Evolutionary conservation across 30 jellyfish, hydroid and myxozoan genomes (phyloP).

Genomic region (Cassiopea xamachana): DNA sequence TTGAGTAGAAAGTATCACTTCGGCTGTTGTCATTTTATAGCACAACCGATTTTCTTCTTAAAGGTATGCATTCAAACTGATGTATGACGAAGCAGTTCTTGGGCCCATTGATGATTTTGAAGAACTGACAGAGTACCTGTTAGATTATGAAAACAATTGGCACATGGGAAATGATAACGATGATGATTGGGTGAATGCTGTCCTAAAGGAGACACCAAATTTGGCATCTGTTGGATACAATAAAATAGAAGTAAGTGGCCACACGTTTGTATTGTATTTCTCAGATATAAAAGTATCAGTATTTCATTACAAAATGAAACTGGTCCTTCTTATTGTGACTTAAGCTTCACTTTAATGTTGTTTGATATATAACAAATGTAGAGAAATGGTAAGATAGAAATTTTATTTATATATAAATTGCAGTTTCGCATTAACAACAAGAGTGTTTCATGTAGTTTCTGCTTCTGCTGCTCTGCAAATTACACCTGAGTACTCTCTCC

Average conservation of each 20-base stretch:
- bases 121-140: slow-evolving; percentile 69
- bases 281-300: not conserved
- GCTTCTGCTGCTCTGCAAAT: too few relatives aligned
- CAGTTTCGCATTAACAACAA: too few relatives aligned
- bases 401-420: too few relatives aligned
- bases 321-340: too few relatives aligned
- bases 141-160: slow-evolving; percentile 79
- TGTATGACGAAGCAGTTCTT: slow-evolving; percentile 81
- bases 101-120: slow-evolving; percentile 77
- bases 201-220: slow-evolving; percentile 52
- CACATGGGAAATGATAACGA: slow-evolving; percentile 79
- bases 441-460: too few relatives aligned
- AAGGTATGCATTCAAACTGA: slow-evolving; percentile 86
- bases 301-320: too few relatives aligned
- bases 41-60: not conserved
- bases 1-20: too few relatives aligned
- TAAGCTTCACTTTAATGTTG: too few relatives aligned
- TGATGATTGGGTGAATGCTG: slow-evolving; percentile 71
- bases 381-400: too few relatives aligned
- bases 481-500: too few relatives aligned
- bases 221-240: slow-evolving; percentile 74
- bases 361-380: too few relatives aligned
- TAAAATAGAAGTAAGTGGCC: slow-evolving; percentile 50
- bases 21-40: not conserved
- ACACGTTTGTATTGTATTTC: not conserved